A percentile compares a stretch with the other conserved stretches of the same genome.
Conservation (phyloP, 2,888 invertebrate genomes). For the Ormyrus pomaceus region DNA sequence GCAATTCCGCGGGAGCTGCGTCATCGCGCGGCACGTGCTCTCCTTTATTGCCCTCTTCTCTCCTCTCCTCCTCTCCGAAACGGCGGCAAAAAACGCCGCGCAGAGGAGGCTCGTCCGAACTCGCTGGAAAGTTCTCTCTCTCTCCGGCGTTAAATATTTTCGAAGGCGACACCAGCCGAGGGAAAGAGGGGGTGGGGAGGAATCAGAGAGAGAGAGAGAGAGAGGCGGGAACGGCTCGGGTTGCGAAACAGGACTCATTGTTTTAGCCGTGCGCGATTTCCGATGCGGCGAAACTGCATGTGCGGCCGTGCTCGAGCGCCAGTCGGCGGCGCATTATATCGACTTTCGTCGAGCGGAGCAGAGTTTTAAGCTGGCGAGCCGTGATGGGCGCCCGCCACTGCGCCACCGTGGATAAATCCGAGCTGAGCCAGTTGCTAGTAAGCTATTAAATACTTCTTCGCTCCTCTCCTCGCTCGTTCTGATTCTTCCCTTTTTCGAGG, state of each 20-base stretch:
- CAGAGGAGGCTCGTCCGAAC: too few species aligned
- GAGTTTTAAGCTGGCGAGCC: not conserved
- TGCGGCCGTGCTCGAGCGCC: not conserved
- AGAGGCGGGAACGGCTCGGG: conserved; percentile 5
- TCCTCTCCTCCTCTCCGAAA: too few species aligned
- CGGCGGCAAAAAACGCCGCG: too few species aligned
- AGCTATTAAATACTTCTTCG: too few species aligned
- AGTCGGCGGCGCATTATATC: not conserved
- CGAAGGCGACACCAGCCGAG: too few species aligned
- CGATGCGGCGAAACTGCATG: not conserved
- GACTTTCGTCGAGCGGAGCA: conserved; percentile 11
- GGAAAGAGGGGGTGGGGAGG: not conserved
- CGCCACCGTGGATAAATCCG: too few species aligned
- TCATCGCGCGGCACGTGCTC: conserved; percentile 2
- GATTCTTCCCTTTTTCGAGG: too few species aligned
- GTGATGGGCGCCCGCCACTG: too few species aligned
- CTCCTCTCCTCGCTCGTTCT: too few species aligned
- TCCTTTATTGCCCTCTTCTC: not conserved
- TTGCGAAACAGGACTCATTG: conserved; percentile 35
- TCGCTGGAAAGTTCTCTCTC: too few species aligned
- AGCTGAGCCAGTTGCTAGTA: too few species aligned
- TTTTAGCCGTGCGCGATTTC: conserved; percentile 12
- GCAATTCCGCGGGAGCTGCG: conserved; percentile 33
- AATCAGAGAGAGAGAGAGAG: not conserved
- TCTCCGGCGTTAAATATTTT: too few species aligned